phyloP scores from a whole-genome alignment of 1,140 invertebrate species.

The Lordiphosa collinella region DNA sequence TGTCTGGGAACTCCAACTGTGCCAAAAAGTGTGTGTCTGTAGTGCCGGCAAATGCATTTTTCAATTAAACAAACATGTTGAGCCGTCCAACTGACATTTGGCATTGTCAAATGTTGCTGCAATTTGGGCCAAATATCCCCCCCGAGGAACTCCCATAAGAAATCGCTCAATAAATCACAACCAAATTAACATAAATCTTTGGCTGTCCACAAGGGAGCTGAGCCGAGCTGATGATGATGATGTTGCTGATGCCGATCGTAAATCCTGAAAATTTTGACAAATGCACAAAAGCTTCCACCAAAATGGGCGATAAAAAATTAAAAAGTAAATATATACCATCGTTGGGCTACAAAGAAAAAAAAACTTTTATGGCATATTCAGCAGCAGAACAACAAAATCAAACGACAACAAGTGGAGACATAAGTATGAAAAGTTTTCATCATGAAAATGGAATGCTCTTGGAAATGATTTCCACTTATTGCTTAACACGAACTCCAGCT shows the following conservation, averaged over 20 bases:
- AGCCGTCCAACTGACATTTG: slow-evolving; percentile 47
- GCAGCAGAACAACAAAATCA: slow-evolving; percentile 23
- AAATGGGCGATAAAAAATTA: slow-evolving; percentile 75
- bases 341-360: slow-evolving; percentile 23
- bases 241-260: slow-evolving; percentile 76
- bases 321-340: slow-evolving; percentile 54
- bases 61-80: slow-evolving; percentile 53
- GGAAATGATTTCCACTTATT: too few relatives aligned
- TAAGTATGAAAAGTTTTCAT: too few relatives aligned
- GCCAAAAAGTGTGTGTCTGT: slow-evolving; percentile 29
- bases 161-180: slow-evolving; percentile 76
- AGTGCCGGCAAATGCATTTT: slow-evolving; percentile 26
- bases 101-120: slow-evolving; percentile 44
- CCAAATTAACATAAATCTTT: slow-evolving; percentile 75
- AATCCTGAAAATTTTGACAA: slow-evolving; percentile 74
- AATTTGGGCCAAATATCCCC: slow-evolving; percentile 39
- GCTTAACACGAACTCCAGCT: too few relatives aligned
- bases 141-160: slow-evolving; percentile 57
- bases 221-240: slow-evolving; percentile 52
- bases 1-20: slow-evolving; percentile 56
- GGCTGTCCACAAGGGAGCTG: slow-evolving; percentile 49
- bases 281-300: slow-evolving; percentile 62
- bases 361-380: slow-evolving; percentile 59
- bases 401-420: not conserved
- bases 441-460: not conserved